Percentiles rank a stretch among this genome's conserved stretches.
Evolutionary conservation across 2,888 invertebrate genomes (phyloP).

Genomic region (Ophioninae sp.): DNA sequence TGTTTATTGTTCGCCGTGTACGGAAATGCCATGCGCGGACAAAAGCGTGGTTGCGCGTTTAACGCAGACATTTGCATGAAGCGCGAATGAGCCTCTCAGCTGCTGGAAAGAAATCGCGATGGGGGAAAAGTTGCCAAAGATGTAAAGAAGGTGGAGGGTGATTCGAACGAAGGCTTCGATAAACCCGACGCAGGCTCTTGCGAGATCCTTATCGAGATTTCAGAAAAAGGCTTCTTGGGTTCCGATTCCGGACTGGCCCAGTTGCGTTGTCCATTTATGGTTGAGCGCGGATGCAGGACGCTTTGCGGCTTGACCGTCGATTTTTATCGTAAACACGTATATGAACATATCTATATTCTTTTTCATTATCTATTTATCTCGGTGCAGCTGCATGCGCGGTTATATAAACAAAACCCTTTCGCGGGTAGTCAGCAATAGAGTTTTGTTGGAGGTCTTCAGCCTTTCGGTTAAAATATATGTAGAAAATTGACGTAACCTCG

Average conservation of each 20-base stretch:
- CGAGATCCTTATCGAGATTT: conserved; percentile 68
- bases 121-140: background rate
- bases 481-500: no score
- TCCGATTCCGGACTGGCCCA: conserved; percentile 42
- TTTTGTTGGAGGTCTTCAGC: conserved; percentile 46
- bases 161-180: conserved; percentile 33
- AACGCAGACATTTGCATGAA: conserved; percentile 67
- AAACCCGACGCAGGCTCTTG: conserved; percentile 39
- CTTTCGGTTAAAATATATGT: no score
- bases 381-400: conserved; percentile 46
- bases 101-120: conserved; percentile 6
- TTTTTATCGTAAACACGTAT: background rate
- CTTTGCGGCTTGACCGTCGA: conserved; percentile 52
- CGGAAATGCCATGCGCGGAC: conserved; percentile 60
- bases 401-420: conserved; percentile 22
- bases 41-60: conserved; percentile 64
- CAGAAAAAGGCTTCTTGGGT: conserved; percentile 55
- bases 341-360: conserved; percentile 1
- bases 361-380: conserved; percentile 43
- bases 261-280: conserved; percentile 64
- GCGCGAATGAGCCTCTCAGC: conserved; percentile 22
- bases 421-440: conserved; percentile 15
- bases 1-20: conserved; percentile 67
- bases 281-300: conserved; percentile 61
- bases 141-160: conserved; percentile 29